Conservation (phyloP, 1,140 invertebrate species). For the Chionoecetes opilio region DNA sequence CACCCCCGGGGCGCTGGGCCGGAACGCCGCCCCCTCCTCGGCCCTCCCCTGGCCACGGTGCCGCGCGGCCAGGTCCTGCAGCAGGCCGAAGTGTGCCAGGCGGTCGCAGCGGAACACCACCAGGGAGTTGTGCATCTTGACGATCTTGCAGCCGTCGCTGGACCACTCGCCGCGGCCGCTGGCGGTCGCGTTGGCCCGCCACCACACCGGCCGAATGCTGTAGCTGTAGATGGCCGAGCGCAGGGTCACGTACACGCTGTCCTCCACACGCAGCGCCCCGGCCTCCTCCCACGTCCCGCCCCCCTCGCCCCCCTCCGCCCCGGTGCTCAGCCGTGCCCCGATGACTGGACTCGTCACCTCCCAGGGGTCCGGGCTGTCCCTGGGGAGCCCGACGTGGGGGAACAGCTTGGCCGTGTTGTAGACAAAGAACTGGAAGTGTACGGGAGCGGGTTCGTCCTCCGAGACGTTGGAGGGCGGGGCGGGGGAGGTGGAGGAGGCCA, state of each 20-base stretch:
- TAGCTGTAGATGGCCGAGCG: conserved; percentile 84
- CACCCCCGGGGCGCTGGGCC: conserved; percentile 90
- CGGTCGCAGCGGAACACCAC: conserved; percentile 91
- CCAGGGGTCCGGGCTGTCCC: conserved; percentile 82
- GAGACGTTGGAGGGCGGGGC: neutral
- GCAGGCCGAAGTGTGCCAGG: conserved; percentile 91
- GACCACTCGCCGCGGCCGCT: conserved; percentile 88
- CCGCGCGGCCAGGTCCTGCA: conserved; percentile 87
- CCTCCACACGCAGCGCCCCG: conserved; percentile 86
- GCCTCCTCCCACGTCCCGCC: conserved; percentile 86
- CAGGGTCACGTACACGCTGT: conserved; percentile 89
- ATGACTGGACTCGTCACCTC: conserved; percentile 87
- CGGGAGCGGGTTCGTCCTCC: neutral
- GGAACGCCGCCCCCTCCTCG: conserved; percentile 88
- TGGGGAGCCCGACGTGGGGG: conserved; percentile 84
- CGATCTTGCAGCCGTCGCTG: conserved; percentile 88
- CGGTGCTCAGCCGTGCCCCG: conserved; percentile 87
- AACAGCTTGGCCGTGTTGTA: conserved; percentile 89
- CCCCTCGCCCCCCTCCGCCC: conserved; percentile 86
- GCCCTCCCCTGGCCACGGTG: conserved; percentile 82
- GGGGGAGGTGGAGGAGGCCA: neutral
- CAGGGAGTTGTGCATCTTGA: conserved; percentile 86
- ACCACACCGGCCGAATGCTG: conserved; percentile 88
- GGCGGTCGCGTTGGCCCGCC: conserved; percentile 87
- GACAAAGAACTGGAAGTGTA: conserved; percentile 88